phyloP scores from a whole-genome alignment of 23 tunicate genomes.

The Corella eumyota region DNA sequence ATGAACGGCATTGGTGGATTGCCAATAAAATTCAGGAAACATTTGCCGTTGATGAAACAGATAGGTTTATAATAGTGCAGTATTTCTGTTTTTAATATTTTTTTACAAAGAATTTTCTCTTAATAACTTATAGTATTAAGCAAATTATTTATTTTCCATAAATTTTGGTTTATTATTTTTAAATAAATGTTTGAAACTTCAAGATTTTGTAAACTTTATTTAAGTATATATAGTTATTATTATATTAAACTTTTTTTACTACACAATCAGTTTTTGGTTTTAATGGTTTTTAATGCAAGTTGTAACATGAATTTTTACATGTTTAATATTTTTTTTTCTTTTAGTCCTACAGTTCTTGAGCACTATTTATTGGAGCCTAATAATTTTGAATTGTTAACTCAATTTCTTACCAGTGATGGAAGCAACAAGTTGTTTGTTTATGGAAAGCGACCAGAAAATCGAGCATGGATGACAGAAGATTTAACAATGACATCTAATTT shows the following conservation, averaged over 20 bases:
- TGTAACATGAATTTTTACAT: no score
- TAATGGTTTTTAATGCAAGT: no score
- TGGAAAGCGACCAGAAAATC: slow-evolving; percentile 53
- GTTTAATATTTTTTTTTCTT: slow-evolving; percentile 1
- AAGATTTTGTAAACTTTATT: no score
- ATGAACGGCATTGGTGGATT: slow-evolving; percentile 98
- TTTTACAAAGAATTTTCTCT: not conserved
- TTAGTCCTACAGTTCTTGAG: slow-evolving; percentile 84
- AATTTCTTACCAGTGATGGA: slow-evolving; percentile 52
- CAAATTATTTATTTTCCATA: no score
- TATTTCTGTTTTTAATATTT: not conserved
- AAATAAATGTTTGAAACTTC: no score
- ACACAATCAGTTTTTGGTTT: no score
- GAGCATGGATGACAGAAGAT: slow-evolving; percentile 72
- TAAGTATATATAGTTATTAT: no score
- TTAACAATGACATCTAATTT: slow-evolving; percentile 63
- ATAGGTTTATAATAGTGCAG: slow-evolving; percentile 37
- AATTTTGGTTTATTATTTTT: no score
- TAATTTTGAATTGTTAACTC: slow-evolving; percentile 56
- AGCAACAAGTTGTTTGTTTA: slow-evolving; percentile 59
- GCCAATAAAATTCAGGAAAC: slow-evolving; percentile 97
- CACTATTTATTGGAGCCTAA: slow-evolving; percentile 64
- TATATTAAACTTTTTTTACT: no score
- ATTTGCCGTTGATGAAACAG: slow-evolving; percentile 81
- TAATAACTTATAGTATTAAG: slow-evolving; percentile 1